phyloP scores from a whole-genome alignment of 2,113 vertebrate species.

The Heterotilapia buettikoferi region DNA sequence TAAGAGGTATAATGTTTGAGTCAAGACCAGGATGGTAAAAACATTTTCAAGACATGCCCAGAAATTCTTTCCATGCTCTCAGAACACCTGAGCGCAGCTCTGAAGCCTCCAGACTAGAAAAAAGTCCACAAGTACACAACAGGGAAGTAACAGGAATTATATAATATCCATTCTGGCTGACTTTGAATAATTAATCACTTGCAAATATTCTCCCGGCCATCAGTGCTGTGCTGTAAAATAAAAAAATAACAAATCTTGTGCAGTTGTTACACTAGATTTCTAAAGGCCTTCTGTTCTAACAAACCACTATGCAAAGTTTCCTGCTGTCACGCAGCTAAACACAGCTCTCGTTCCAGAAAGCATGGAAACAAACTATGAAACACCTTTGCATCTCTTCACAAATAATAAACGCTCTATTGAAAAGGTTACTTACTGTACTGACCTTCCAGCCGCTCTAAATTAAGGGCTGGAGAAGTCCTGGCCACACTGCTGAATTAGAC shows the following conservation, averaged over 20 bases:
- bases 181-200: neutral
- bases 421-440: neutral
- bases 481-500: conserved; percentile 58
- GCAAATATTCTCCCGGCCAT: neutral
- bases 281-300: neutral
- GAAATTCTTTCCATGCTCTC: conserved; percentile 32
- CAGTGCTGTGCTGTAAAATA: neutral
- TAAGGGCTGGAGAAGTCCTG: neutral
- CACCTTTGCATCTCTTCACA: neutral
- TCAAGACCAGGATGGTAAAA: neutral
- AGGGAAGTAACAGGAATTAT: neutral
- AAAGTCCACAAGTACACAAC: neutral
- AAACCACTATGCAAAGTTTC: neutral
- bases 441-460: neutral
- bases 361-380: neutral
- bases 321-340: neutral
- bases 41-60: conserved; percentile 36
- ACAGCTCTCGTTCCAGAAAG: neutral
- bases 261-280: neutral
- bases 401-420: neutral
- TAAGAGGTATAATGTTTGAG: neutral
- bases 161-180: neutral
- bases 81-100: conserved; percentile 39
- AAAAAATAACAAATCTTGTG: neutral
- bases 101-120: neutral